A percentile compares a stretch with the other conserved stretches of the same genome.
Evolutionary conservation across 2,888 invertebrate genomes (phyloP).

Genomic region (Peribatodes rhomboidaria): DNA sequence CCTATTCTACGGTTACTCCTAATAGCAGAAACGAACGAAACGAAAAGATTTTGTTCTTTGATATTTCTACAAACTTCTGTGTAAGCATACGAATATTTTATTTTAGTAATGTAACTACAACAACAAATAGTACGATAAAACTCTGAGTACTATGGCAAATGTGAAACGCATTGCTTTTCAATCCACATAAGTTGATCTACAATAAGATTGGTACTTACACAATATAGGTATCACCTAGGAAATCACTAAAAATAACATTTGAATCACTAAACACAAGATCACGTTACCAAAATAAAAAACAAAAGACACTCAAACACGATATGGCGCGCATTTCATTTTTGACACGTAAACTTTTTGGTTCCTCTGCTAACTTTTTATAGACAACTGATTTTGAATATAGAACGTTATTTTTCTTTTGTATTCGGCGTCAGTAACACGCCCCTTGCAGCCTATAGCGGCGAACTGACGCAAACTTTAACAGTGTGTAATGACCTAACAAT

Average conservation of each 20-base stretch:
- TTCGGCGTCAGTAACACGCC: slow-evolving; percentile 62
- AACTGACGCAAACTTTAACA: slow-evolving; percentile 78
- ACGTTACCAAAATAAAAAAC: slow-evolving; percentile 27
- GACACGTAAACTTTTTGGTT: slow-evolving; percentile 30
- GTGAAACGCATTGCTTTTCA: neutral
- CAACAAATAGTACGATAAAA: neutral
- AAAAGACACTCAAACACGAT: slow-evolving; percentile 35
- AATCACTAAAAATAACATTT: slow-evolving; percentile 50
- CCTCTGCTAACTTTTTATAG: slow-evolving; percentile 1
- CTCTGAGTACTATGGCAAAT: neutral
- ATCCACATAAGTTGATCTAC: neutral
- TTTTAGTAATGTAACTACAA: neutral
- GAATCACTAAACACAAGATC: slow-evolving; percentile 29
- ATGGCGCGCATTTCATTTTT: slow-evolving; percentile 50
- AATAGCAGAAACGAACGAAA: too few relatives aligned
- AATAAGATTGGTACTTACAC: slow-evolving; percentile 48
- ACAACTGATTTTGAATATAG: slow-evolving; percentile 24
- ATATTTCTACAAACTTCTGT: too few relatives aligned
- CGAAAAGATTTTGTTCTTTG: too few relatives aligned
- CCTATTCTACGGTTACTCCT: too few relatives aligned
- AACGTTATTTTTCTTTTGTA: slow-evolving; percentile 44
- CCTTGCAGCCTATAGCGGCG: slow-evolving; percentile 70
- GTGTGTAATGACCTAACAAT: slow-evolving; percentile 80
- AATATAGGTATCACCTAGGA: slow-evolving; percentile 49
- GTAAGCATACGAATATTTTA: too few relatives aligned